Percentiles rank a stretch among this genome's conserved stretches.
These are phyloP conservation scores for Rynchops niger DNA, from an alignment of 2,113 vertebrate species.

Conservation along the genomic window DNA sequence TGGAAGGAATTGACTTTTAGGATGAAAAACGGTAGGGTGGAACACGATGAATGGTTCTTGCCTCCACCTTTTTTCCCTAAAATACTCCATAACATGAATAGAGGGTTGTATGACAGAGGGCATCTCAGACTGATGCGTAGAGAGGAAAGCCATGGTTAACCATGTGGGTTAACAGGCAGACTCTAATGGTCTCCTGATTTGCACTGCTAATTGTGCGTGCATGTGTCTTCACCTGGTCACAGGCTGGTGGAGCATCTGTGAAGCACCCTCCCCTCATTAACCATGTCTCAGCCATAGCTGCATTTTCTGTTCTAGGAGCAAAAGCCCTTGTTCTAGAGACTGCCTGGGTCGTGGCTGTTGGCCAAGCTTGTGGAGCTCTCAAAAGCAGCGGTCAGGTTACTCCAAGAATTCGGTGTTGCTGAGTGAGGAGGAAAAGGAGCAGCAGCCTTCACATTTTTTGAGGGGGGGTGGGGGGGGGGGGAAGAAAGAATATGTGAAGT, in stretches of 20 bases:
- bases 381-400: not conserved
- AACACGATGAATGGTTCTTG: not conserved
- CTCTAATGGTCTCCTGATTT: not conserved
- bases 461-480: accelerated
- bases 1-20: not conserved
- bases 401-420: not conserved
- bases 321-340: not conserved
- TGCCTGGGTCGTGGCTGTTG: not conserved
- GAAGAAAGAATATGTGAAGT: not conserved
- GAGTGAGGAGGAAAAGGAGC: not conserved
- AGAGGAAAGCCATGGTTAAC: too few species aligned
- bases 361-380: not conserved
- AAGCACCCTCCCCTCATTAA: not conserved
- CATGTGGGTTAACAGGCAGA: not conserved
- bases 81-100: not conserved
- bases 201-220: not conserved
- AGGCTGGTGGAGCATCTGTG: not conserved
- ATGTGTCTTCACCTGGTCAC: not conserved
- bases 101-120: not conserved
- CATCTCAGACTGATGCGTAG: not conserved
- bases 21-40: not conserved
- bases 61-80: not conserved
- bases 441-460: not conserved
- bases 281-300: not conserved
- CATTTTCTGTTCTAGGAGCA: not conserved